Conservation (phyloP, 1,140 invertebrate species). For the Stegodyphus mimosarum region DNA sequence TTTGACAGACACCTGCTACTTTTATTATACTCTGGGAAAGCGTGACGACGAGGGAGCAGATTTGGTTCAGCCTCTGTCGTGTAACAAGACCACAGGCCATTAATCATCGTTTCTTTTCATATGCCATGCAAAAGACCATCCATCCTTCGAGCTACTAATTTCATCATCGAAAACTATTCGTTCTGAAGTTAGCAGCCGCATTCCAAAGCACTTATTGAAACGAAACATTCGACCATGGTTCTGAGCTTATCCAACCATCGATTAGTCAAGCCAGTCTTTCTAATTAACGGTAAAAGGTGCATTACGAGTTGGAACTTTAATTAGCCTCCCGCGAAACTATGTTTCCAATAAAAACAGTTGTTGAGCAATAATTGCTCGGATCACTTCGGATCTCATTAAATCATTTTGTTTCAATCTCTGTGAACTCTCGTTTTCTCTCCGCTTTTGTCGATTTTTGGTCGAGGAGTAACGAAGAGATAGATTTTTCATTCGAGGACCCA, state of each 20-base stretch:
- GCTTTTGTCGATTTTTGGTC: neutral
- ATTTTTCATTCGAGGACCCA: too few relatives aligned
- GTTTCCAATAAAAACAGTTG: conserved; percentile 59
- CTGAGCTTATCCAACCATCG: conserved; percentile 31
- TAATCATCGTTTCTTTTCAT: conserved; percentile 36
- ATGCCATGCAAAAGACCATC: conserved; percentile 36
- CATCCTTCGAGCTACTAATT: conserved; percentile 36
- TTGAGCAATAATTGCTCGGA: conserved; percentile 54
- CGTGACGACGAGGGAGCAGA: too few relatives aligned
- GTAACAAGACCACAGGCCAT: neutral
- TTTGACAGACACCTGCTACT: too few relatives aligned
- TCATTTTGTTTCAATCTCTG: conserved; percentile 46
- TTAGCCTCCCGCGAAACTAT: conserved; percentile 48
- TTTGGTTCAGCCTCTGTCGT: too few relatives aligned
- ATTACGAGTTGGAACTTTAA: conserved; percentile 53
- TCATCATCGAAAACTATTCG: conserved; percentile 45
- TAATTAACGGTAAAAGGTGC: conserved; percentile 56
- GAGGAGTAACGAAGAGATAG: neutral
- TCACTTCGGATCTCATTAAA: conserved; percentile 54
- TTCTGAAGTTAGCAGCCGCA: conserved; percentile 32
- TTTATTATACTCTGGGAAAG: too few relatives aligned
- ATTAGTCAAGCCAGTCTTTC: conserved; percentile 54
- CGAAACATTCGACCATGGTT: conserved; percentile 20
- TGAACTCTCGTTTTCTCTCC: neutral
- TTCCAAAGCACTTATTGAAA: conserved; percentile 50